These are phyloP conservation scores for Limosa lapponica DNA, from an alignment of 2,797 vertebrate species.

Conservation along the genomic window DNA sequence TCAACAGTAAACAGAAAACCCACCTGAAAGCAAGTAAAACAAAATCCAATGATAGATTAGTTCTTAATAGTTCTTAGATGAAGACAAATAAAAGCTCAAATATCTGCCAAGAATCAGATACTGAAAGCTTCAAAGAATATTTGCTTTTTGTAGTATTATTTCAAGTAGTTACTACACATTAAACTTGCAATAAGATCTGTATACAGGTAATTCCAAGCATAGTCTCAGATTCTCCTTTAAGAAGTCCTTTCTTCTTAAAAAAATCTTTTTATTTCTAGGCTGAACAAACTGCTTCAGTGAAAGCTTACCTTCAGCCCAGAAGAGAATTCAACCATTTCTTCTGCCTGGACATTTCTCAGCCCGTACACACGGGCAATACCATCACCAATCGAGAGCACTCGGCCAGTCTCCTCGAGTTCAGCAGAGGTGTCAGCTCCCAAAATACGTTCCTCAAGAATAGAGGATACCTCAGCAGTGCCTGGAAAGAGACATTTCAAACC, in stretches of 20 bases:
- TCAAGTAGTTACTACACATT: fast-evolving
- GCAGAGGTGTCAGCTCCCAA: slow-evolving; percentile 91
- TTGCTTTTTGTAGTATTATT: background rate
- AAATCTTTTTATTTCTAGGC: too few species aligned
- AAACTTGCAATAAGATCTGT: background rate
- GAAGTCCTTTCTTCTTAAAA: too few species aligned
- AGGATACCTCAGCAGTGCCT: slow-evolving; percentile 94
- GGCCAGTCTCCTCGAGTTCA: slow-evolving; percentile 94
- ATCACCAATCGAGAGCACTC: slow-evolving; percentile 96
- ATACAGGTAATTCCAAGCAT: fast-evolving
- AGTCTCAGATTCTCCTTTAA: fast-evolving
- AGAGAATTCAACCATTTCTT: slow-evolving; percentile 99
- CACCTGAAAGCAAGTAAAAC: background rate
- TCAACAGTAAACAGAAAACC: background rate
- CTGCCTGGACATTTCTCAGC: slow-evolving; percentile 95
- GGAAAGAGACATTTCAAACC: fast-evolving
- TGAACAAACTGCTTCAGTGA: background rate
- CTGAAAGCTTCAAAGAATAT: background rate
- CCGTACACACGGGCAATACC: slow-evolving; percentile 97
- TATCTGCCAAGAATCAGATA: background rate
- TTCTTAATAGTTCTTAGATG: background rate
- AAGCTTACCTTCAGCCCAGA: slow-evolving; percentile 91
- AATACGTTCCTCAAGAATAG: slow-evolving; percentile 95
- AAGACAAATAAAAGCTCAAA: background rate
- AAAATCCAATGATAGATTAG: background rate